A percentile compares a stretch with the other conserved stretches of the same genome.
Evolutionary conservation across 1,140 invertebrate species (phyloP).

Genomic region (Carposina sasakii): DNA sequence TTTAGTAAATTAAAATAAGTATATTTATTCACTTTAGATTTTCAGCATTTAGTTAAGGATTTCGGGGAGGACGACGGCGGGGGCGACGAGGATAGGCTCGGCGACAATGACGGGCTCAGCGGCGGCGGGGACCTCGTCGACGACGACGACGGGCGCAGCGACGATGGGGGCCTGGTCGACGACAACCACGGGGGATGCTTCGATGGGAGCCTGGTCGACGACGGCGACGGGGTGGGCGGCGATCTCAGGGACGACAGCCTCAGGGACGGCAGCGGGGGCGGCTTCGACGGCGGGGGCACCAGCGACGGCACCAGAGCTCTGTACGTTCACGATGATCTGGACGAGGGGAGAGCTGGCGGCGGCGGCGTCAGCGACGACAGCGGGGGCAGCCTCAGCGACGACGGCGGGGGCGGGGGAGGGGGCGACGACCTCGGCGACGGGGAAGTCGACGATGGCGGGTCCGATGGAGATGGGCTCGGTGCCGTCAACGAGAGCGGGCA

Average conservation of each 20-base stretch:
- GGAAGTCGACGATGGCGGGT: conserved; percentile 16
- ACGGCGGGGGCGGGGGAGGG: conserved; percentile 7
- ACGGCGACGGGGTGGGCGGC: conserved; percentile 9
- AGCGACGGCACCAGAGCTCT: conserved; percentile 16
- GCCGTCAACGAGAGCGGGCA: too few species aligned
- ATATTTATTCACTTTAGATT: too few species aligned
- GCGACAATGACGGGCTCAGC: conserved; percentile 1
- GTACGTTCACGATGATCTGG: conserved; percentile 19
- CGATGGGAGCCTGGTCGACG: conserved; percentile 10
- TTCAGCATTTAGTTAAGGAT: conserved; percentile 12
- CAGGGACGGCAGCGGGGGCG: conserved; percentile 17
- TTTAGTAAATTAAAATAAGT: too few species aligned
- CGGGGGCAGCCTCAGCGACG: conserved; percentile 18
- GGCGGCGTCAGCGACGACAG: conserved; percentile 13
- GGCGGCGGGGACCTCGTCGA: conserved; percentile 9
- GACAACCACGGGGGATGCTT: conserved; percentile 13
- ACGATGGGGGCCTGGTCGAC: conserved; percentile 10
- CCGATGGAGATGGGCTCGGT: too few species aligned
- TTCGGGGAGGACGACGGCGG: conserved; percentile 13
- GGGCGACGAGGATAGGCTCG: conserved; percentile 7
- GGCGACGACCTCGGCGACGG: conserved; percentile 14
- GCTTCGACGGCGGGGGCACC: conserved; percentile 6
- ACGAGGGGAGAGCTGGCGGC: conserved; percentile 15
- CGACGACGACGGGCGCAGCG: conserved; percentile 10
- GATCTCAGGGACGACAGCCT: conserved; percentile 14